Percentiles rank a stretch among this genome's conserved stretches.
Evolutionary conservation across 2,113 vertebrate genomes (phyloP).

Genomic region (Solenodon paradoxus): DNA sequence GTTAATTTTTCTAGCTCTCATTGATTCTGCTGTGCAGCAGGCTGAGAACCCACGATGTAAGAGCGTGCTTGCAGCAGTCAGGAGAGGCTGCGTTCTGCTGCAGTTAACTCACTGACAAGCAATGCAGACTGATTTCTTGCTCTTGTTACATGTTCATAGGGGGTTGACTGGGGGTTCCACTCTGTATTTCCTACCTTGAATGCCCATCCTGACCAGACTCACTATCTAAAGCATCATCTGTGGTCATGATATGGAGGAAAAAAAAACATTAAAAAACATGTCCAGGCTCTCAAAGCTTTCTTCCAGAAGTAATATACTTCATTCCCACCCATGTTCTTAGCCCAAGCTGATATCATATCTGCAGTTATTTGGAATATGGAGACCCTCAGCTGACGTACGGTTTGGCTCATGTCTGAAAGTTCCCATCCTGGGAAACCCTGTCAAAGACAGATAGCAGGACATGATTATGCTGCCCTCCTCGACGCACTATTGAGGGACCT

Average conservation of each 20-base stretch:
- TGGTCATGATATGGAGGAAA: not conserved
- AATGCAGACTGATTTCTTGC: not conserved
- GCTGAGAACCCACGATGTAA: not conserved
- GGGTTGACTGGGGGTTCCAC: not conserved
- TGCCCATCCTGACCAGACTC: not conserved
- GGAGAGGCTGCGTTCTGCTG: not conserved
- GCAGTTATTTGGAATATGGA: not conserved
- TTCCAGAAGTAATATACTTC: not conserved
- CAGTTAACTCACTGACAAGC: not conserved
- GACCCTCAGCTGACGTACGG: not conserved
- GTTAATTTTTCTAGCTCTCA: not conserved
- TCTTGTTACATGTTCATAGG: not conserved
- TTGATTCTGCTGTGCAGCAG: not conserved
- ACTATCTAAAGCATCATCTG: not conserved
- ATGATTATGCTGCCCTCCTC: not conserved
- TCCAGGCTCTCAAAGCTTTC: not conserved
- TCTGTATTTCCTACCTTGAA: not conserved
- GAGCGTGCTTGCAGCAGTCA: not conserved
- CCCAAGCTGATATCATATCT: not conserved
- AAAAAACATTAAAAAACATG: not conserved
- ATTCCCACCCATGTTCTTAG: not conserved
- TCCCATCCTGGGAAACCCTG: not conserved
- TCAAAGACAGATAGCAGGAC: not conserved
- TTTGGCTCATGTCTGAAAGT: not conserved
- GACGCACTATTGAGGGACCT: not conserved